Evolutionary conservation across 2,113 vertebrate genomes (phyloP).

Genomic region (Platichthys stellatus): DNA sequence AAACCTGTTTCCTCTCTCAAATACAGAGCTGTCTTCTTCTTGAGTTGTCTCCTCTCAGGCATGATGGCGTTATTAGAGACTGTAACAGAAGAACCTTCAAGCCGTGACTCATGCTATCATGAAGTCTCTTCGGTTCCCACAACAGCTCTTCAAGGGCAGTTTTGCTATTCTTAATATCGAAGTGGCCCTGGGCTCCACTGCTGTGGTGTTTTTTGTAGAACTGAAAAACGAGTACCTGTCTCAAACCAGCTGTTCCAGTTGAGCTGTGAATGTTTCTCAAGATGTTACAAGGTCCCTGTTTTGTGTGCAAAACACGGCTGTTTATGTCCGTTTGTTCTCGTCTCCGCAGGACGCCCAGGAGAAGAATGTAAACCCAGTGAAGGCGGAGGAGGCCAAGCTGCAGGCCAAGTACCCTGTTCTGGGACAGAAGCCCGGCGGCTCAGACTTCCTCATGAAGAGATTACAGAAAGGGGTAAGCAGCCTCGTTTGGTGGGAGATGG

Average conservation of each 20-base stretch:
- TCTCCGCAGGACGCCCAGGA: slow-evolving; percentile 88
- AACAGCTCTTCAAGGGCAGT: background rate
- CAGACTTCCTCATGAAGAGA: slow-evolving; percentile 97
- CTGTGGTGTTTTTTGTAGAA: background rate
- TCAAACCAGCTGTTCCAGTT: background rate
- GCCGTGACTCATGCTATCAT: slow-evolving; percentile 35
- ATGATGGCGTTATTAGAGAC: slow-evolving; percentile 6
- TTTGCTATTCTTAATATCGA: background rate
- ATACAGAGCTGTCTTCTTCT: too few species aligned
- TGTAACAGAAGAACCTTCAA: slow-evolving; percentile 19
- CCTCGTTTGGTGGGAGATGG: too few species aligned
- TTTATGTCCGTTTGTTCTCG: slow-evolving; percentile 17
- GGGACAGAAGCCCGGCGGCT: slow-evolving; percentile 92
- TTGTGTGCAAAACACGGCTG: slow-evolving; percentile 6
- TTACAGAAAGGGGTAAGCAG: slow-evolving; percentile 93
- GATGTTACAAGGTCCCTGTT: background rate
- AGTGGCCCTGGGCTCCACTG: background rate
- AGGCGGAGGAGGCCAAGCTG: slow-evolving; percentile 92
- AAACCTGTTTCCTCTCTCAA: too few species aligned
- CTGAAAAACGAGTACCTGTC: too few species aligned
- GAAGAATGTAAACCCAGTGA: slow-evolving; percentile 88
- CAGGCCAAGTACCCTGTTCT: slow-evolving; percentile 94
- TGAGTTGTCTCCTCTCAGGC: background rate
- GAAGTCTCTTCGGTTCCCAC: slow-evolving; percentile 27
- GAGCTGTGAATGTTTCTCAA: too few species aligned